Conservation (phyloP, 2,113 vertebrate genomes). For the Chionis minor region DNA sequence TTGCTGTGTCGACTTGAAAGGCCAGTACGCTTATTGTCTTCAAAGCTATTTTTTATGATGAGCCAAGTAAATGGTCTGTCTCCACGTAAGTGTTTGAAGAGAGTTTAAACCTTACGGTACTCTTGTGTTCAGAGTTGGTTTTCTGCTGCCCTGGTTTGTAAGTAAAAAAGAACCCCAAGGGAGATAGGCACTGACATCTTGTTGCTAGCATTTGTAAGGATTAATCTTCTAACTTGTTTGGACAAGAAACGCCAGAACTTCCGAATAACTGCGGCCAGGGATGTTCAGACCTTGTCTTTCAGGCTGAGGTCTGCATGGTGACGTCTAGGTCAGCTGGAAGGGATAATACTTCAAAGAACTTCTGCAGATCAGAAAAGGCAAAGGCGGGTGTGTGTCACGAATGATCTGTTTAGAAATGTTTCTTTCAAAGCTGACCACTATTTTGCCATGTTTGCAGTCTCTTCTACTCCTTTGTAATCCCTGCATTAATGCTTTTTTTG, state of each 20-base stretch:
- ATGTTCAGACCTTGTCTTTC: neutral
- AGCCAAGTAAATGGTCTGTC: neutral
- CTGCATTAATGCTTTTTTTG: neutral
- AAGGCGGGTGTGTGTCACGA: neutral
- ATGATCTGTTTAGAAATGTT: neutral
- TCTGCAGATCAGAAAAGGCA: neutral
- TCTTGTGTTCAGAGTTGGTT: neutral
- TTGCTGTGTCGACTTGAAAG: neutral
- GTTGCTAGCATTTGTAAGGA: neutral
- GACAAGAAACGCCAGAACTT: neutral
- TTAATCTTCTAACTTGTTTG: neutral
- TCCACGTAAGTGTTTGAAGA: neutral
- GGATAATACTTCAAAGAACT: neutral
- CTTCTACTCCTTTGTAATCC: neutral
- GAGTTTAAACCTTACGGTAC: neutral
- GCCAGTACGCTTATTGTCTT: neutral
- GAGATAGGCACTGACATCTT: neutral
- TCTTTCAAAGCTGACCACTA: neutral
- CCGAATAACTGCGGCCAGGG: fast-evolving
- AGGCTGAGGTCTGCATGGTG: neutral
- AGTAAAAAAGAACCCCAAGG: neutral
- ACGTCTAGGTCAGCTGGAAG: neutral
- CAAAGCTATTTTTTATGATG: neutral
- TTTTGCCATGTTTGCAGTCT: neutral
- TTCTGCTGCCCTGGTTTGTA: neutral